Conservation (phyloP, 2,797 vertebrate genomes). For the Lutjanus campechanus region DNA sequence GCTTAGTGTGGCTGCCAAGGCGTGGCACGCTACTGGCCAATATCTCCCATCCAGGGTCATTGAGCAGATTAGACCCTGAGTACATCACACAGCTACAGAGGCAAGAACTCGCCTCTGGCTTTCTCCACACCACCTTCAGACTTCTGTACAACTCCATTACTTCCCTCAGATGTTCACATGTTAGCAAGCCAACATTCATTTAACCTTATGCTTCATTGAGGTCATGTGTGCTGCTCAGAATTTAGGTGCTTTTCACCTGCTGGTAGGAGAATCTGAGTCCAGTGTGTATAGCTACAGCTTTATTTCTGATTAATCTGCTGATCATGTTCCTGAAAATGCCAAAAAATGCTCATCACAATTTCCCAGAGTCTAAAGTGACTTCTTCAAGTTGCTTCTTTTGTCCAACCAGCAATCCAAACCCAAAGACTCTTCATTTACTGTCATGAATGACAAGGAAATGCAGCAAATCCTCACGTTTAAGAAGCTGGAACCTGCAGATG, state of each 20-base stretch:
- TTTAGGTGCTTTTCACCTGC: neutral
- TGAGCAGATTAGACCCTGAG: constrained; percentile 27
- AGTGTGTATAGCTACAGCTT: too few relatives aligned
- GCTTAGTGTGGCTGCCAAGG: constrained; percentile 48
- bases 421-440: too few relatives aligned
- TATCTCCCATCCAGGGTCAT: constrained; percentile 47
- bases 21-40: constrained; percentile 37
- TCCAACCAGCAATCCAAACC: too few relatives aligned
- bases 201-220: neutral
- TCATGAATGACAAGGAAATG: too few relatives aligned
- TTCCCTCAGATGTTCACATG: neutral
- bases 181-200: neutral
- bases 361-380: too few relatives aligned
- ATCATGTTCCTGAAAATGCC: too few relatives aligned
- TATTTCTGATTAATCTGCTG: too few relatives aligned
- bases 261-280: neutral
- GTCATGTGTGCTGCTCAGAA: neutral
- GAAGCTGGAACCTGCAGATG: too few relatives aligned
- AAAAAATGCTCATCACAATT: too few relatives aligned
- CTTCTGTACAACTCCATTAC: neutral
- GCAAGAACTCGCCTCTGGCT: neutral
- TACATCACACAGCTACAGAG: constrained; percentile 14
- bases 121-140: neutral
- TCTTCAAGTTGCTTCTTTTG: too few relatives aligned
- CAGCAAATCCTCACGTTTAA: too few relatives aligned